Conservation (phyloP, 2,797 vertebrate genomes). For the Xenentodon cancila region DNA sequence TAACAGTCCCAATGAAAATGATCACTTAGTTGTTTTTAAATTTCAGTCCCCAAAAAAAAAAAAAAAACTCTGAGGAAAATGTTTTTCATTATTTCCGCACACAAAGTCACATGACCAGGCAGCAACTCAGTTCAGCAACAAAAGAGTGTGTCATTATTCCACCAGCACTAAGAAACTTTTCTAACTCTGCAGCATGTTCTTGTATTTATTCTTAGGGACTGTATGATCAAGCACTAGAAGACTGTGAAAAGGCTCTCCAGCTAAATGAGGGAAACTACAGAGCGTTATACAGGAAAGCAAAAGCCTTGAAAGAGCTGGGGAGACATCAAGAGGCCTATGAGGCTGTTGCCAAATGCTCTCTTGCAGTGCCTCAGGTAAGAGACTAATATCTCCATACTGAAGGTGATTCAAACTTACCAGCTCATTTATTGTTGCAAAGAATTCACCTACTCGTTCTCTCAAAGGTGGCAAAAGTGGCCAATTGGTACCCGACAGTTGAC, state of each 20-base stretch:
- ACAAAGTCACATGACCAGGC: too few relatives aligned
- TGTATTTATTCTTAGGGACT: slow-evolving; percentile 80
- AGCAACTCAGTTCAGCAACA: too few relatives aligned
- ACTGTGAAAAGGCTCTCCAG: slow-evolving; percentile 90
- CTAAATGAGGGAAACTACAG: slow-evolving; percentile 91
- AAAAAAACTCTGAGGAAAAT: too few relatives aligned
- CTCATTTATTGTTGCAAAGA: too few relatives aligned
- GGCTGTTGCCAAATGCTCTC: slow-evolving; percentile 93
- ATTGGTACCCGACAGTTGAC: too few relatives aligned
- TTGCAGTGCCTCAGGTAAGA: slow-evolving; percentile 92
- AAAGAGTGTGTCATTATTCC: slow-evolving; percentile 1
- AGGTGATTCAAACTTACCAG: not conserved
- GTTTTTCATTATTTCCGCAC: too few relatives aligned
- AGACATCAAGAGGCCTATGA: slow-evolving; percentile 93
- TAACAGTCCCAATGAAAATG: too few relatives aligned
- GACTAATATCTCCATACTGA: not conserved
- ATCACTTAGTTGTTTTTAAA: too few relatives aligned
- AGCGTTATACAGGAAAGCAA: slow-evolving; percentile 93
- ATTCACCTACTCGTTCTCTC: too few relatives aligned
- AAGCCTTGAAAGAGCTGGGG: slow-evolving; percentile 90
- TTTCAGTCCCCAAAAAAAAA: too few relatives aligned
- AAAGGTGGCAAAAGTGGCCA: too few relatives aligned
- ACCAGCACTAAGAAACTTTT: not conserved
- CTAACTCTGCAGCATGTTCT: not conserved
- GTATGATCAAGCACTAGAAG: slow-evolving; percentile 90